Evolutionary conservation across 1,140 invertebrate species (phyloP), one percentile per base, ranked within the genome.

Genomic region (Brachionus sp.): DNA sequence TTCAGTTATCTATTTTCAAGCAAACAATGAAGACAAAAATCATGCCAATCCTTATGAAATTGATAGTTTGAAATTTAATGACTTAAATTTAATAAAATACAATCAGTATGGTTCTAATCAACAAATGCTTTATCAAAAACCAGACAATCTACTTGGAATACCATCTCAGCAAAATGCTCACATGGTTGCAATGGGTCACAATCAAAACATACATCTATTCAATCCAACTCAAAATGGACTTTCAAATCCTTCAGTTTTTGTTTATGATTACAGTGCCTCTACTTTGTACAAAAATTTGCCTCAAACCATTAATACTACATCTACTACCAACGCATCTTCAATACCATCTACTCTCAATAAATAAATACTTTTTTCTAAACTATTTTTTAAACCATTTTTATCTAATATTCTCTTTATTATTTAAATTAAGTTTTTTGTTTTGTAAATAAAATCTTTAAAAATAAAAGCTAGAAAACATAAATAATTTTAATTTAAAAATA

Each of bases 1-100:
- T 33, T 75, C 70, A 12, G 70, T 75, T 13, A 44, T 75, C 25
- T 75, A 75, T 46, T 75, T 75, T 50, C 70, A 75, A 75, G 70
- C 70, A 1, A 75, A 75, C 29, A 19, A 75, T 16, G 70, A 75
- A 25, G 70, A 46, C 3, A 46, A 75, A 75, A 25, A 75, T 46
- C 70, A 75, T 7, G 2, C 19, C 13, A 44, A 75, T 25, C 44
- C 44, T 25, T 75, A 75, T 29, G 39, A 75, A 39, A 39, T 42
- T 16, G 68, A 66, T 0, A 66, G 29, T n/a, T 33, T 42, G 33
- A 39, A 37, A 9, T 16, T 39, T 39, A 75, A 75, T 35, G 42
- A 46, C 3, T 46, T 46, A 16, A 46, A 75, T 25, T 46, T 46
- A 9, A 66, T 6, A 46, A 44, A 44, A 25, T 29, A 12, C 23